Conservation (phyloP, 2,113 vertebrate genomes). For the Channa argus region DNA sequence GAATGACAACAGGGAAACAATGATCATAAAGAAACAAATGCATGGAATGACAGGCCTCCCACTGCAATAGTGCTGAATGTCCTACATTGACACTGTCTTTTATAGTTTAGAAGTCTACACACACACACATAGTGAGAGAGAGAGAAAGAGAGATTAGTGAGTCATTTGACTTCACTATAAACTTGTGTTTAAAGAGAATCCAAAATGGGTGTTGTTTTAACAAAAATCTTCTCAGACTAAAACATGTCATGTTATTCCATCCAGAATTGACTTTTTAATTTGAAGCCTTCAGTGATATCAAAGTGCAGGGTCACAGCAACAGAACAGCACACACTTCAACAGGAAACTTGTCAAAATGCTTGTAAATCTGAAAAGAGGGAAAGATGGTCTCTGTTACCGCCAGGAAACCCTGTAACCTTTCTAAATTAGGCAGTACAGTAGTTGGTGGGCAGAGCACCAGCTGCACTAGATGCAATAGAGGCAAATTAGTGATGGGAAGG, state of each 20-base stretch:
- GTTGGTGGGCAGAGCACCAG: slow-evolving; percentile 40
- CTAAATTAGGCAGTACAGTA: slow-evolving; percentile 9
- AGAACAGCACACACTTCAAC: not conserved
- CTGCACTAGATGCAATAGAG: slow-evolving; percentile 42
- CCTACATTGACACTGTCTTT: no score
- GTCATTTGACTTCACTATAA: not conserved
- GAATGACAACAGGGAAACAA: not conserved
- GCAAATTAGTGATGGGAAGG: slow-evolving; percentile 61
- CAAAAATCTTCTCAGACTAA: no score
- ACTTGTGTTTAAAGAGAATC: not conserved
- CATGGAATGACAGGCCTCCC: not conserved
- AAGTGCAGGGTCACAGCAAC: slow-evolving; percentile 5
- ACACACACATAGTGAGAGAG: no score
- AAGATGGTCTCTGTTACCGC: not conserved
- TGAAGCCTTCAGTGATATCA: not conserved
- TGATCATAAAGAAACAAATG: not conserved
- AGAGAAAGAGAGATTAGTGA: not conserved
- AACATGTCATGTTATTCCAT: not conserved
- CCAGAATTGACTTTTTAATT: not conserved
- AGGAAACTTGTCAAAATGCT: not conserved
- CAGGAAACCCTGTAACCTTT: slow-evolving; percentile 3
- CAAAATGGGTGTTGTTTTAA: not conserved
- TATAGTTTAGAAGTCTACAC: no score
- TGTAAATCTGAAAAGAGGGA: not conserved
- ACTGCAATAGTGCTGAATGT: not conserved